Conservation (phyloP, 2,888 invertebrate genomes). For the Eristalinus sepulchralis region DNA sequence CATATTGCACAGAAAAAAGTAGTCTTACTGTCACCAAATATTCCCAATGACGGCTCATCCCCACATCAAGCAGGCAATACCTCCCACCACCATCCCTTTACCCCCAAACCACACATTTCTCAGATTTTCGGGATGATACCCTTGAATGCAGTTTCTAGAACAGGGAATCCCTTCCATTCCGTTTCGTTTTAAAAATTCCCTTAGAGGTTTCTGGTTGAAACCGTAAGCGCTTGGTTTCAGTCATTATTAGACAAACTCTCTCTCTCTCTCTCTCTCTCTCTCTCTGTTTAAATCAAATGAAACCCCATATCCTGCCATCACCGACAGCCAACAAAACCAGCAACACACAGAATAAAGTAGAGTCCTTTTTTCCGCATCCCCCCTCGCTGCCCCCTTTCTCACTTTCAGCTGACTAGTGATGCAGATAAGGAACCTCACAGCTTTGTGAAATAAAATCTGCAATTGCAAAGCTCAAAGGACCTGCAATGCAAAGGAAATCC, state of each 20-base stretch:
- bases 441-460: constrained; percentile 70
- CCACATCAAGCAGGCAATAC: background rate
- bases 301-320: constrained; percentile 59
- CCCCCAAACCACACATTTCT: background rate
- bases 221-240: constrained; percentile 35
- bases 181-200: constrained; percentile 14
- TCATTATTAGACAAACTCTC: constrained; percentile 37
- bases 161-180: background rate
- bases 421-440: constrained; percentile 59
- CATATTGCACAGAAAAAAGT: too few relatives aligned
- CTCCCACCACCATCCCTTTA: too few relatives aligned
- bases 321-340: constrained; percentile 12
- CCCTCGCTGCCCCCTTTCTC: constrained; percentile 5
- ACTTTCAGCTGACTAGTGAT: constrained; percentile 37
- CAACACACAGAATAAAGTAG: constrained; percentile 14
- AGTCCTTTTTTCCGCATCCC: background rate
- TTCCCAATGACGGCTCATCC: background rate
- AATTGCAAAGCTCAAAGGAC: constrained; percentile 58
- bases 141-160: background rate
- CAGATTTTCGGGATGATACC: background rate
- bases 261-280: constrained; percentile 36
- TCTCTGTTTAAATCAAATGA: constrained; percentile 55
- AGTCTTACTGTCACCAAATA: background rate
- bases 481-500: constrained; percentile 43
- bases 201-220: background rate